Conservation (phyloP, 2,797 vertebrate genomes). For the Rhyacichthys aspro region DNA sequence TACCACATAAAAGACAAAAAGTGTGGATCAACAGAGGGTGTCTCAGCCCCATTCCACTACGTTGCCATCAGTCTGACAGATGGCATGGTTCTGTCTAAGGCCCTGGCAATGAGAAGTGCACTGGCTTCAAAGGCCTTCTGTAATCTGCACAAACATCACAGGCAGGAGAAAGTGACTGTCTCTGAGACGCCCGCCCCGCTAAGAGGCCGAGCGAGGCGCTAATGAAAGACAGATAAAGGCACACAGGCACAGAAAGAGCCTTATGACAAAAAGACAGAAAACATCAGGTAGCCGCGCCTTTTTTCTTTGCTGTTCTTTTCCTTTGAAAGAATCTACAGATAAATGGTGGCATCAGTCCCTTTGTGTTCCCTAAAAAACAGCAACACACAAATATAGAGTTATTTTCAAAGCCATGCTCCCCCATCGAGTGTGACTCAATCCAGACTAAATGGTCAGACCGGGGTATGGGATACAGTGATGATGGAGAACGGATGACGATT, state of each 20-base stretch:
- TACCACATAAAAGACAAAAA: conserved; percentile 93
- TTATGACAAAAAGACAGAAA: conserved; percentile 64
- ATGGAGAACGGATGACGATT: conserved; percentile 52
- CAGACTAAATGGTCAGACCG: conserved; percentile 63
- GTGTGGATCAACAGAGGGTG: conserved; percentile 92
- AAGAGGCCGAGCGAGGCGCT: conserved; percentile 91
- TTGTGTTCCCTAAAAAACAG: conserved; percentile 72
- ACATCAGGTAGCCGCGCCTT: conserved; percentile 85
- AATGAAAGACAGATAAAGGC: conserved; percentile 99
- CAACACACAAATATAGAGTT: conserved; percentile 82
- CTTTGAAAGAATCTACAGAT: conserved; percentile 86
- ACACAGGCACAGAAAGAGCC: conserved; percentile 87
- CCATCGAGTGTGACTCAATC: conserved; percentile 64
- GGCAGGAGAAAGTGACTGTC: conserved; percentile 95
- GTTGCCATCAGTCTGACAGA: conserved; percentile 94
- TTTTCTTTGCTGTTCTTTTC: conserved; percentile 84
- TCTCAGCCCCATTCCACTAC: conserved; percentile 92
- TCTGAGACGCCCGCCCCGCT: conserved; percentile 91
- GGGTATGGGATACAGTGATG: conserved; percentile 62
- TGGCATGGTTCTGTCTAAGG: conserved; percentile 93
- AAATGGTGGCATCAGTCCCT: conserved; percentile 88
- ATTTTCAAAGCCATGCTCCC: conserved; percentile 75
- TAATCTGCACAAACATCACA: conserved; percentile 99
- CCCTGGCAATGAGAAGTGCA: conserved; percentile 89
- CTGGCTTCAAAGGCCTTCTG: conserved; percentile 97